Evolutionary conservation across 2,888 invertebrate genomes (phyloP).

Genomic region (Trichogramma evanescens): DNA sequence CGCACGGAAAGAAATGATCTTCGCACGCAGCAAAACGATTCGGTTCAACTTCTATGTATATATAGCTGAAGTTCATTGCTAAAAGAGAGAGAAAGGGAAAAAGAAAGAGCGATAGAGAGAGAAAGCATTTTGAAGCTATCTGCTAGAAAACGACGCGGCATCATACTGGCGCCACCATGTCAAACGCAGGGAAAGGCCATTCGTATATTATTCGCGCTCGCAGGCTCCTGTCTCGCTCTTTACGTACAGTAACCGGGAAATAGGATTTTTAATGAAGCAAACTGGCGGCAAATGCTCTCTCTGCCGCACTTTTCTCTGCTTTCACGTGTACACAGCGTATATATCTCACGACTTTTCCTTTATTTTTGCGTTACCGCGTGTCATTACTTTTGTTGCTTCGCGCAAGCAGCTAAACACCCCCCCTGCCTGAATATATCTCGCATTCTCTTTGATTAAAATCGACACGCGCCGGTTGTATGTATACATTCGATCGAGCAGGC

Average conservation of each 20-base stretch:
- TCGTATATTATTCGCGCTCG: slow-evolving; percentile 9
- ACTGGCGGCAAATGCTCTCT: slow-evolving; percentile 5
- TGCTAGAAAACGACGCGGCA: not conserved
- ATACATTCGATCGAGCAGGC: no score
- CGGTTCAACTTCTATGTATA: not conserved
- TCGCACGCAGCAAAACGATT: not conserved
- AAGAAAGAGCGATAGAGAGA: no score
- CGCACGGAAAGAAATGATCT: slow-evolving; percentile 7
- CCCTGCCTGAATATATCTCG: no score
- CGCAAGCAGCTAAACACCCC: no score
- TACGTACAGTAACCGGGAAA: slow-evolving; percentile 4
- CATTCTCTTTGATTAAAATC: no score
- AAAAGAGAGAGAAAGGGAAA: no score
- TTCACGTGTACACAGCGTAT: slow-evolving; percentile 4
- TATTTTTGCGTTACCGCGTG: not conserved
- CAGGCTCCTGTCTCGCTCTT: not conserved
- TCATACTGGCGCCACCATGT: slow-evolving; percentile 9
- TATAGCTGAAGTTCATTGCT: no score
- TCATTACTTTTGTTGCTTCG: no score
- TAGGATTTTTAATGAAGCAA: slow-evolving; percentile 35
- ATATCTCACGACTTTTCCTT: slow-evolving; percentile 1
- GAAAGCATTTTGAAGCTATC: no score
- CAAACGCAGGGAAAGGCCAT: not conserved
- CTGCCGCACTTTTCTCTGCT: not conserved
- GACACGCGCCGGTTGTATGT: no score